Percentiles rank a stretch among this genome's conserved stretches.
Conservation (phyloP, 2,113 vertebrate species). For the Australoheros scitulus region DNA sequence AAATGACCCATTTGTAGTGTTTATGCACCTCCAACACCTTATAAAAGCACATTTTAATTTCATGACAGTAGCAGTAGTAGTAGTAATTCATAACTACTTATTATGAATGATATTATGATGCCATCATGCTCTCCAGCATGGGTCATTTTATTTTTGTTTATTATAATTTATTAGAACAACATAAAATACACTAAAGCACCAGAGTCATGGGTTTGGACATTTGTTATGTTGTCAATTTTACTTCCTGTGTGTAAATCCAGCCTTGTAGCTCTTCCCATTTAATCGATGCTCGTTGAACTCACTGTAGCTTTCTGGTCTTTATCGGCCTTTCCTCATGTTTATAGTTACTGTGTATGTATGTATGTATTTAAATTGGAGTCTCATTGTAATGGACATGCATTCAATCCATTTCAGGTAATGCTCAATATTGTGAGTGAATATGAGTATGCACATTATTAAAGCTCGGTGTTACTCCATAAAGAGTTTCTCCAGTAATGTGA, state of each 20-base stretch:
- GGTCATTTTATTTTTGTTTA: no score
- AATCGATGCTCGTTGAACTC: rapidly evolving
- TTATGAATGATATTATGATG: background rate
- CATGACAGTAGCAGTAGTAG: background rate
- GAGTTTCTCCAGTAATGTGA: background rate
- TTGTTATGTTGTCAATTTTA: background rate
- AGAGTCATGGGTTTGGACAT: background rate
- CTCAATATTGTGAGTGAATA: background rate
- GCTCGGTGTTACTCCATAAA: background rate
- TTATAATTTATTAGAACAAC: background rate
- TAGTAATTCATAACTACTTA: background rate
- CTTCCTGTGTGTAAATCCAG: background rate
- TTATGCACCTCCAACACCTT: rapidly evolving
- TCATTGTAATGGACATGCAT: rapidly evolving
- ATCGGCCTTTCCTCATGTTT: background rate
- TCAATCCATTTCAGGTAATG: background rate
- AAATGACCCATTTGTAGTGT: background rate
- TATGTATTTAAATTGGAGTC: background rate
- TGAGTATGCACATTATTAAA: rapidly evolving
- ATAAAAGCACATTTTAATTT: background rate
- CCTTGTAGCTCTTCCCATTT: background rate
- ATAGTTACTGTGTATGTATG: background rate
- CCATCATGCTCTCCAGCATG: no score
- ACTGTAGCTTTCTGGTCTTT: no score
- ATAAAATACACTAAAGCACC: no score